Evolutionary conservation across 2,797 vertebrate species (phyloP).

Genomic region (Arrhamphus sclerolepis): DNA sequence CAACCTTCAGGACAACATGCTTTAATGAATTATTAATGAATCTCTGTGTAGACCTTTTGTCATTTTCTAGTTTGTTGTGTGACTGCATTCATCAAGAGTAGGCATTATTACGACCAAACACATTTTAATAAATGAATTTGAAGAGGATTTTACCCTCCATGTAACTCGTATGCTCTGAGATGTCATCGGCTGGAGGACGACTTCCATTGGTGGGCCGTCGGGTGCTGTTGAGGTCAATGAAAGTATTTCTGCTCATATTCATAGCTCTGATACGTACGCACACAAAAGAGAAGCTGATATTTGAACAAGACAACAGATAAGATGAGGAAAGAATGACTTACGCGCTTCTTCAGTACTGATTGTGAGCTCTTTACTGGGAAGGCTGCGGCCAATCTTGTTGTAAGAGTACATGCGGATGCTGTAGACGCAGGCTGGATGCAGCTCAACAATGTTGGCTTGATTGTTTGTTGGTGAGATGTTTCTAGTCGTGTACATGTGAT

Average conservation of each 20-base stretch:
- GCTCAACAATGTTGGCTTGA: slow-evolving; percentile 96
- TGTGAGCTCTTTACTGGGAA: slow-evolving; percentile 96
- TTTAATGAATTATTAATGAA: no score
- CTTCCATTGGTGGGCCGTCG: slow-evolving; percentile 95
- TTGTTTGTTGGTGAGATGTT: slow-evolving; percentile 99
- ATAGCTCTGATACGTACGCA: background rate
- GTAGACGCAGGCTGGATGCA: slow-evolving; percentile 96
- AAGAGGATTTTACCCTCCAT: slow-evolving; percentile 90
- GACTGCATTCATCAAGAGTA: no score
- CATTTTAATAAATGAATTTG: background rate
- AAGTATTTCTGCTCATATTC: slow-evolving; percentile 9
- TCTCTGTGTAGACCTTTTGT: no score
- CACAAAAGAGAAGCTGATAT: background rate
- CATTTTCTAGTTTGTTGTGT: no score
- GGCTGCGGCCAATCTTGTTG: slow-evolving; percentile 97
- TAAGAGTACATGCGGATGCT: slow-evolving; percentile 99
- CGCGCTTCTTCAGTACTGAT: slow-evolving; percentile 97
- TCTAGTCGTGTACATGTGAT: slow-evolving; percentile 95
- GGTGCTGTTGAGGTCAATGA: slow-evolving; percentile 82
- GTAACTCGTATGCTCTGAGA: slow-evolving; percentile 98
- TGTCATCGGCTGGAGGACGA: slow-evolving; percentile 92
- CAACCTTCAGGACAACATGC: no score
- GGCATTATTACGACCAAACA: background rate
- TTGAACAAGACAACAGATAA: background rate
- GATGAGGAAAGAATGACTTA: slow-evolving; percentile 57